phyloP scores from a whole-genome alignment of 2,113 vertebrate genomes.

The Anser brachyrhynchus region DNA sequence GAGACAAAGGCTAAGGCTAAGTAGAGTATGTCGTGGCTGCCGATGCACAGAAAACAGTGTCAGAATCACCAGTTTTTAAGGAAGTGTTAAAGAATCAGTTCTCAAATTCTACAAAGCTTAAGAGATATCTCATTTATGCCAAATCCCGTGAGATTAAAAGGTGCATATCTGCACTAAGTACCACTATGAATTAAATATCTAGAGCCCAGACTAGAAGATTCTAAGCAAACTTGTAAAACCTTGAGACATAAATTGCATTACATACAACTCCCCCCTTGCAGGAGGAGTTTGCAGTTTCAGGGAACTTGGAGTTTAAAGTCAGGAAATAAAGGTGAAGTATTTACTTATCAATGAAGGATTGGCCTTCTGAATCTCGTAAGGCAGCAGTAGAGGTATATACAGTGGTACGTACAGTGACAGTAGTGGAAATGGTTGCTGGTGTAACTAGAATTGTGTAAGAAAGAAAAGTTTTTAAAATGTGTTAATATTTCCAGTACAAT shows the following conservation, averaged over 20 bases:
- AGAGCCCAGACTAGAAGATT: not conserved
- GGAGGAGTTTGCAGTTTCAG: not conserved
- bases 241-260: too few relatives aligned
- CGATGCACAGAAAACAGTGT: not conserved
- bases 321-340: not conserved
- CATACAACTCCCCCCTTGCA: not conserved
- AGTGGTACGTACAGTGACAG: not conserved
- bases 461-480: fast-evolving
- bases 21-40: conserved; percentile 3
- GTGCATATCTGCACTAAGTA: not conserved
- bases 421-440: not conserved
- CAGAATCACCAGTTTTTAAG: not conserved
- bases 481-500: not conserved
- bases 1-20: conserved; percentile 50
- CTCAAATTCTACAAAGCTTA: not conserved
- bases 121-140: not conserved
- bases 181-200: not conserved
- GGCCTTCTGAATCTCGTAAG: not conserved
- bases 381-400: not conserved
- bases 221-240: not conserved
- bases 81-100: not conserved
- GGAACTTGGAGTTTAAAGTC: not conserved
- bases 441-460: not conserved
- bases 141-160: fast-evolving
- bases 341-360: conserved; percentile 7